Evolutionary conservation across 2,888 invertebrate species (phyloP).

Genomic region (Drosophila putrida): DNA sequence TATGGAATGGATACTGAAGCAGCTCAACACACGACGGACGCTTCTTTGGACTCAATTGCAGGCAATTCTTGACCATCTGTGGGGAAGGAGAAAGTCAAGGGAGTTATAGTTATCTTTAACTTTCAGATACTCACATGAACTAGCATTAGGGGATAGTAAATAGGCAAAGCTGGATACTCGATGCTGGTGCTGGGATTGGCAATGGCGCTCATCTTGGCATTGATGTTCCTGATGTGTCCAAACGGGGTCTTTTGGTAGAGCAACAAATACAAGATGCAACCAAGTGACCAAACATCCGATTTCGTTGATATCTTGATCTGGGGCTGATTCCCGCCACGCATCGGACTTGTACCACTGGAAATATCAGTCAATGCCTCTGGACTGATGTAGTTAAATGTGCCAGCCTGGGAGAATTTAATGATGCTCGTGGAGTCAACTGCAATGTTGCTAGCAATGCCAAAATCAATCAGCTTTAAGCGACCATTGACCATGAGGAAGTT

Average conservation of each 20-base stretch:
- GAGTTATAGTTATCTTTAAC: too few species aligned
- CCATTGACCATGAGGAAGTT: slow-evolving; percentile 96
- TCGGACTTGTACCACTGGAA: slow-evolving; percentile 85
- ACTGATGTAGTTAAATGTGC: slow-evolving; percentile 98
- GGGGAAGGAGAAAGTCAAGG: not conserved
- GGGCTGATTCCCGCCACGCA: slow-evolving; percentile 85
- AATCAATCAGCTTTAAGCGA: slow-evolving; percentile 97
- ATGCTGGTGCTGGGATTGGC: slow-evolving; percentile 91
- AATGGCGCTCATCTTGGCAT: slow-evolving; percentile 92
- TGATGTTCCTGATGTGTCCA: slow-evolving; percentile 90
- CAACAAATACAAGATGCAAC: slow-evolving; percentile 97
- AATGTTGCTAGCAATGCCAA: slow-evolving; percentile 96
- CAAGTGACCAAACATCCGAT: slow-evolving; percentile 98
- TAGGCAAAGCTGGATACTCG: slow-evolving; percentile 88
- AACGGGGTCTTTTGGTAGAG: slow-evolving; percentile 97
- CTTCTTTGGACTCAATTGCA: slow-evolving; percentile 84
- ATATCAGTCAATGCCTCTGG: slow-evolving; percentile 94
- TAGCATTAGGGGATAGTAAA: slow-evolving; percentile 86
- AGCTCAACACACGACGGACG: slow-evolving; percentile 84
- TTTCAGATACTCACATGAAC: slow-evolving; percentile 76
- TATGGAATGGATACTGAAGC: slow-evolving; percentile 84
- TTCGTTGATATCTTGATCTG: slow-evolving; percentile 92
- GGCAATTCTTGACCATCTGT: slow-evolving; percentile 84
- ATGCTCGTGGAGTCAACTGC: slow-evolving; percentile 95
- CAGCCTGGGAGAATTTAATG: slow-evolving; percentile 92